Base-by-base conservation (phyloP, 1,140 invertebrate species). In the Trichoplusia ni region DNA sequence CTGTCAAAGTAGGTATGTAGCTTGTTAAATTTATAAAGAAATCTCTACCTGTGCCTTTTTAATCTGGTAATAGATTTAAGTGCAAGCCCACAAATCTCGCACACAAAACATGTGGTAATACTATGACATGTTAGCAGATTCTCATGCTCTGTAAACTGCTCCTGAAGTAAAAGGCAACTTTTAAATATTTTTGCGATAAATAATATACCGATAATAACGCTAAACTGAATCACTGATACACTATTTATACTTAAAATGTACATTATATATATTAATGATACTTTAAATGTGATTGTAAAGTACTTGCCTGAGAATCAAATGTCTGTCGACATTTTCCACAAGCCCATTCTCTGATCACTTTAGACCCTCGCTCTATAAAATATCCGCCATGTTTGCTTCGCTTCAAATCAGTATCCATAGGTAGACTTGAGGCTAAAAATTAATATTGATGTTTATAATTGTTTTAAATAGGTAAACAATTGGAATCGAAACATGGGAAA, bases 1-100 rank as follows among this genome's bases (percentile, higher is more conserved):
- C n/a, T n/a, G n/a, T n/a, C n/a, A n/a, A n/a, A n/a, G n/a, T n/a
- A n/a, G n/a, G n/a, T n/a, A 40, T 18, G 14, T 14, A 18, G 16
- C 2, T 8, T 8, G 2, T 4, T 3, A 1, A 25, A 13, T 9
- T 27, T 4, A 8, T 13, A 38, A 54, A 16, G 5, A 47, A 4
- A 58, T 37, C 13, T 13, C 47, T 64, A 73, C 74, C 67, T 66
- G 31, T 77, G 74, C 14, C 74, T 69, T 9, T 74, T 73, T 1
- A 77, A 54, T 8, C 67, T 54, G 0, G 69, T 54, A 44, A 74
- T 51, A 2, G 74, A 64, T 31, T 77, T 74, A 9, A 71, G 27
- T 8, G 71, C 66, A 0, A 66, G 35, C 0, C 74, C 71, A 40
- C 74, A 77, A 0, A 62, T 69, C 38, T 77, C 74, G 9, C 74